Conservation (phyloP, 2,113 vertebrate genomes). For the Taurulus bubalis region DNA sequence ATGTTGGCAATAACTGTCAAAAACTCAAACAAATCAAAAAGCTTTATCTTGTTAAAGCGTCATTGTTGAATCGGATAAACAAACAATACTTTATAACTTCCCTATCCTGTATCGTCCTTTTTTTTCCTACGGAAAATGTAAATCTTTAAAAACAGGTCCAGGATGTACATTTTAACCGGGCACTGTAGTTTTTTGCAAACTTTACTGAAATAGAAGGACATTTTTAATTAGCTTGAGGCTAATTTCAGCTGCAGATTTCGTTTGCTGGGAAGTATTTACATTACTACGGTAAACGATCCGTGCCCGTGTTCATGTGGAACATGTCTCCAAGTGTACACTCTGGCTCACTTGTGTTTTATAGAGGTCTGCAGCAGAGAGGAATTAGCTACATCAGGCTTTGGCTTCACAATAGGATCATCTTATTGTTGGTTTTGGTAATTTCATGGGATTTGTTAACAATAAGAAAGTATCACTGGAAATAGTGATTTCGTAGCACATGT, state of each 20-base stretch:
- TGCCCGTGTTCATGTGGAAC: not conserved
- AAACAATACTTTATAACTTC: not conserved
- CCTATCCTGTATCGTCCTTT: too few species aligned
- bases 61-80: not conserved
- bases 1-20: not conserved
- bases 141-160: not conserved
- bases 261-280: not conserved
- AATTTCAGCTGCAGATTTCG: not conserved
- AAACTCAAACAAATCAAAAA: not conserved
- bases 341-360: not conserved
- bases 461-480: not conserved
- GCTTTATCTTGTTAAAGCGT: not conserved
- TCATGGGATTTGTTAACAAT: conserved; percentile 9
- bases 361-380: not conserved
- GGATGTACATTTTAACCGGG: not conserved
- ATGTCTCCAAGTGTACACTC: not conserved
- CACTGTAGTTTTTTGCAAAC: not conserved
- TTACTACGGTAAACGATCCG: not conserved
- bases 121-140: not conserved
- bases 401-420: not conserved
- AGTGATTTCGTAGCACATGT: not conserved
- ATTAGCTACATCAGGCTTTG: not conserved
- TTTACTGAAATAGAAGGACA: not conserved
- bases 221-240: not conserved
- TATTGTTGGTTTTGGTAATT: not conserved